Conservation (phyloP, 2,797 vertebrate species). For the Mustela erminea region DNA sequence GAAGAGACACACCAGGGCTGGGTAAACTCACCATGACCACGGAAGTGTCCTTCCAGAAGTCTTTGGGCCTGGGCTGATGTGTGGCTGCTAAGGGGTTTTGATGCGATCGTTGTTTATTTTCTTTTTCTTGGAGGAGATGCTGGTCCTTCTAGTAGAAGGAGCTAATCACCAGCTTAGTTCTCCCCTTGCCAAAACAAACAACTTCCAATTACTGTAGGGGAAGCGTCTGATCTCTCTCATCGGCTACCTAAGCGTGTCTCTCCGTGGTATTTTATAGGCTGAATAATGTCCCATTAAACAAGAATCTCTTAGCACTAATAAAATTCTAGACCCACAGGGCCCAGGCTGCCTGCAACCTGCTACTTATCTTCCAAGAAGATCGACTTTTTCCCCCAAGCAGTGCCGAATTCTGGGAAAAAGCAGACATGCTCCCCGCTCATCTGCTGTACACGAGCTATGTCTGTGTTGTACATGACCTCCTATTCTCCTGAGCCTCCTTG, state of each 20-base stretch:
- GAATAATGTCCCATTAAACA: slow-evolving; percentile 18
- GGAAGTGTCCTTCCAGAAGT: not conserved
- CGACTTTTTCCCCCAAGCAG: not conserved
- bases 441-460: fast-evolving
- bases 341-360: not conserved
- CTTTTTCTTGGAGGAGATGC: not conserved
- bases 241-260: not conserved
- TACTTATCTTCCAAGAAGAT: not conserved
- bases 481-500: not conserved
- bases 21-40: fast-evolving
- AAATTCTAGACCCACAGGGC: not conserved
- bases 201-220: not conserved
- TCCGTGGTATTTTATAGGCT: not conserved
- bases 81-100: not conserved
- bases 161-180: slow-evolving; percentile 1
- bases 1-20: fast-evolving
- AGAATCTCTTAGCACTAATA: not conserved
- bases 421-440: fast-evolving
- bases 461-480: too few species aligned
- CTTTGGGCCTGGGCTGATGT: not conserved
- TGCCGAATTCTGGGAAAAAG: not conserved
- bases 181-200: slow-evolving; percentile 66
- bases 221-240: slow-evolving; percentile 28
- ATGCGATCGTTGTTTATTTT: not conserved
- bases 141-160: not conserved